Percentiles rank a stretch among this genome's conserved stretches.
phyloP scores from a whole-genome alignment of 2,888 invertebrate species.

The Piscicola geometra region DNA sequence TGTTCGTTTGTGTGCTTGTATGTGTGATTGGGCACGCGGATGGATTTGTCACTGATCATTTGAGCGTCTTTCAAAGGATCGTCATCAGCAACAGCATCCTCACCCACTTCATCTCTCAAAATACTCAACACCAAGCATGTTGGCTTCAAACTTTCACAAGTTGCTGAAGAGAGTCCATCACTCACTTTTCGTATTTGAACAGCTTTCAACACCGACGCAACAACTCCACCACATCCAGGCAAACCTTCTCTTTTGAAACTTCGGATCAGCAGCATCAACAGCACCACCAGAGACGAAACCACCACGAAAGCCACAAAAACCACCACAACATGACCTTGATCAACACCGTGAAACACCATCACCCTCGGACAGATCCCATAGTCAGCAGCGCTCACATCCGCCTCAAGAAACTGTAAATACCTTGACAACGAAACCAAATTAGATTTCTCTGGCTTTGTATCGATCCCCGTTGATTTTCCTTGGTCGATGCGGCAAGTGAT shows the following conservation, averaged over 20 bases:
- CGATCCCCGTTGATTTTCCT: background rate
- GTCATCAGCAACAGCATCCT: no score
- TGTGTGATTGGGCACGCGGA: no score
- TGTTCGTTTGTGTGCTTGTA: no score
- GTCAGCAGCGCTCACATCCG: background rate
- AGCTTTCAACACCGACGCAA: no score
- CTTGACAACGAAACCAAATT: background rate
- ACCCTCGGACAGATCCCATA: background rate
- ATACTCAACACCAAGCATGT: no score
- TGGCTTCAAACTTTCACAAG: no score
- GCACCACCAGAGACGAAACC: background rate
- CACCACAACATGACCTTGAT: background rate
- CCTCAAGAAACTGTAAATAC: background rate
- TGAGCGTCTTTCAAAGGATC: background rate
- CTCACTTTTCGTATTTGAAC: no score
- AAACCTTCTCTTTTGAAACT: background rate
- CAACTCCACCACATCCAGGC: no score
- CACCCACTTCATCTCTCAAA: no score
- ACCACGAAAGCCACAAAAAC: background rate
- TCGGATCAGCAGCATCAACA: background rate
- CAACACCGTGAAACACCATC: background rate
- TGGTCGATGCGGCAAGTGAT: background rate
- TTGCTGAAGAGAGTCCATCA: no score
- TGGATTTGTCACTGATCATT: no score
- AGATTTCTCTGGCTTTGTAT: background rate